Evolutionary conservation across 2,797 vertebrate species (phyloP).

Genomic region (Intellagama lesueurii): DNA sequence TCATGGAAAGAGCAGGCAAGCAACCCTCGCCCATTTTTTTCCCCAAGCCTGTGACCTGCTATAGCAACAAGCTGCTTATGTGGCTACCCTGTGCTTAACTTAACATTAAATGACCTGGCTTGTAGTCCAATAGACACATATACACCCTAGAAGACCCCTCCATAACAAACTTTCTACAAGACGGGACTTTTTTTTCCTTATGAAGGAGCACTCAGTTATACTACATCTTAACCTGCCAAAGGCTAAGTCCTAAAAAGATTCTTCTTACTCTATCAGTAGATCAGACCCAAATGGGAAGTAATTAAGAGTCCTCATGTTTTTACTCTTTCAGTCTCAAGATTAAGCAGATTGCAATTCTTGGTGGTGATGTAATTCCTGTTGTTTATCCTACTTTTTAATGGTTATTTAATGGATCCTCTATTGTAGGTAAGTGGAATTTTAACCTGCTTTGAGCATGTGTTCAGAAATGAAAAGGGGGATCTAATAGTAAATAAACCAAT

Average conservation of each 20-base stretch:
- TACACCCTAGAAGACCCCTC: not conserved
- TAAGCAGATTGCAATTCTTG: not conserved
- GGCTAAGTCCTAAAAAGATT: not conserved
- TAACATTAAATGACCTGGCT: not conserved
- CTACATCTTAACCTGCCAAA: not conserved
- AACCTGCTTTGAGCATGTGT: not conserved
- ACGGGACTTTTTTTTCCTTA: not conserved
- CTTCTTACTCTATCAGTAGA: not conserved
- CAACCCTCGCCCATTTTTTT: too few species aligned
- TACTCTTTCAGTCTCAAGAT: not conserved
- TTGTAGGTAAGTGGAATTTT: not conserved
- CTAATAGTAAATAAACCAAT: not conserved
- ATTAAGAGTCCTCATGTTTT: not conserved
- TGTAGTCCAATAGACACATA: not conserved
- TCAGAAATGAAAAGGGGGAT: not conserved
- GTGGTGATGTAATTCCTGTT: not conserved
- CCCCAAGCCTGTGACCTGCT: too few species aligned
- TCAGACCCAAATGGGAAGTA: not conserved
- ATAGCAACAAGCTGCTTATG: too few species aligned
- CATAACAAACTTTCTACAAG: too few species aligned
- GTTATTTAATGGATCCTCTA: slow-evolving; percentile 1
- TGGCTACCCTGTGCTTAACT: too few species aligned
- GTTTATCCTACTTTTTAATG: not conserved
- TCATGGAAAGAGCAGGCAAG: too few species aligned
- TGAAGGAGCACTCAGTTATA: not conserved